Evolutionary conservation across 2,888 invertebrate genomes (phyloP).

Genomic region (Anagyrus pseudococci): DNA sequence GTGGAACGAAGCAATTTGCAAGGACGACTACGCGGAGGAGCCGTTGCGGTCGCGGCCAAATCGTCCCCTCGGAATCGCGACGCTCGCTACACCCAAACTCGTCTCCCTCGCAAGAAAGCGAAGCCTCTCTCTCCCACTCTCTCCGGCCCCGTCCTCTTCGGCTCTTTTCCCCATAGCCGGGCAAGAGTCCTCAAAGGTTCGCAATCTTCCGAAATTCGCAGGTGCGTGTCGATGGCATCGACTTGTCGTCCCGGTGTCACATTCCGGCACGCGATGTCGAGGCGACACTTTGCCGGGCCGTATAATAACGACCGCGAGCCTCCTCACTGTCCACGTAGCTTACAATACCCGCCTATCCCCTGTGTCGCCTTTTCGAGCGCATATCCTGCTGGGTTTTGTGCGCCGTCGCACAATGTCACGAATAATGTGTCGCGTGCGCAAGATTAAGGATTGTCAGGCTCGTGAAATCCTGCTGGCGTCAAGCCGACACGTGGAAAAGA

Average conservation of each 20-base stretch:
- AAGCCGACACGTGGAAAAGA: too few relatives aligned
- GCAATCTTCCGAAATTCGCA: neutral
- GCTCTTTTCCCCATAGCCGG: neutral
- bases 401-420: too few relatives aligned
- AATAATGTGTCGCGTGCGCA: too few relatives aligned
- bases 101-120: neutral
- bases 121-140: neutral
- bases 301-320: too few relatives aligned
- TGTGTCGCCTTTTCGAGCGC: too few relatives aligned
- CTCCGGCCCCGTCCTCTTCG: neutral
- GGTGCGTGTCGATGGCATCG: too few relatives aligned
- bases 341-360: too few relatives aligned
- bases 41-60: constrained; percentile 33
- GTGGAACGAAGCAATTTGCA: constrained; percentile 51
- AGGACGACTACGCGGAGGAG: constrained; percentile 36
- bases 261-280: constrained; percentile 59
- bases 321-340: too few relatives aligned
- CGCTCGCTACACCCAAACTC: constrained; percentile 5
- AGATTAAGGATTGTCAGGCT: too few relatives aligned
- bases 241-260: too few relatives aligned
- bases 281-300: constrained; percentile 55
- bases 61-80: constrained; percentile 17
- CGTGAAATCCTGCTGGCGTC: too few relatives aligned
- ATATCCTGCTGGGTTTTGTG: too few relatives aligned
- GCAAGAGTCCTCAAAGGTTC: neutral